A percentile compares a stretch with the other conserved stretches of the same genome.
Evolutionary conservation across 2,888 invertebrate species (phyloP).

Genomic region (Polydrusus pterygomalis): DNA sequence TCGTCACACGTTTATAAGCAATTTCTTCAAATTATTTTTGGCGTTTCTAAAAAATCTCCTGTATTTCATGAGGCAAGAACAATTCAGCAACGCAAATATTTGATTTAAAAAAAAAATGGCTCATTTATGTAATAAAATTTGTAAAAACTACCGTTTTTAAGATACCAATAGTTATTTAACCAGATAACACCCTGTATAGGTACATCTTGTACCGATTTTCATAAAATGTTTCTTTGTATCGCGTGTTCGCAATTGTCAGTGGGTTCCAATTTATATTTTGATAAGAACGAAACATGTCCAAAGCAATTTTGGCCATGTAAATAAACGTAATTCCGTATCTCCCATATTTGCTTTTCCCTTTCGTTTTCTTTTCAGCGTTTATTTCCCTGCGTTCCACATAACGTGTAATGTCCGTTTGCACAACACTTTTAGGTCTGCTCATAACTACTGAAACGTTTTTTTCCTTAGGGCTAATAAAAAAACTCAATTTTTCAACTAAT

Average conservation of each 20-base stretch:
- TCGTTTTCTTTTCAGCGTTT: constrained; percentile 10
- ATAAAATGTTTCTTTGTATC: too few species aligned
- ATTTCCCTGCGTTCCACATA: constrained; percentile 6
- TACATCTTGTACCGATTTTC: too few species aligned
- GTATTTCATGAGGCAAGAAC: too few species aligned
- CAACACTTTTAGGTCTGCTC: not conserved
- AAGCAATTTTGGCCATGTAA: constrained; percentile 33
- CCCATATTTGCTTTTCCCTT: constrained; percentile 20
- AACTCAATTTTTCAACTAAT: not conserved
- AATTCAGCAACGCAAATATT: too few species aligned
- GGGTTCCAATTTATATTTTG: constrained; percentile 46
- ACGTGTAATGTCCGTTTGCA: constrained; percentile 7
- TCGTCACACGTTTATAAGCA: too few species aligned
- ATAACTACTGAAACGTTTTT: not conserved
- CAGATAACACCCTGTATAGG: too few species aligned
- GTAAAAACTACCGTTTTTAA: too few species aligned
- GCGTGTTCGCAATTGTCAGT: constrained; percentile 22
- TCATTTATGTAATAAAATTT: too few species aligned
- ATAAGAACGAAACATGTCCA: constrained; percentile 38
- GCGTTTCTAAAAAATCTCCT: too few species aligned
- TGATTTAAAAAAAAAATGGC: too few species aligned
- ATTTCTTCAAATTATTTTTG: too few species aligned
- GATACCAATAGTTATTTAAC: too few species aligned
- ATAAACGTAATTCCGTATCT: constrained; percentile 28
- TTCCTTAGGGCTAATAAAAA: not conserved